A percentile compares a stretch with the other conserved stretches of the same genome.
Evolutionary conservation across 1,140 invertebrate genomes (phyloP).

Genomic region (Meloidogyne floridensis): DNA sequence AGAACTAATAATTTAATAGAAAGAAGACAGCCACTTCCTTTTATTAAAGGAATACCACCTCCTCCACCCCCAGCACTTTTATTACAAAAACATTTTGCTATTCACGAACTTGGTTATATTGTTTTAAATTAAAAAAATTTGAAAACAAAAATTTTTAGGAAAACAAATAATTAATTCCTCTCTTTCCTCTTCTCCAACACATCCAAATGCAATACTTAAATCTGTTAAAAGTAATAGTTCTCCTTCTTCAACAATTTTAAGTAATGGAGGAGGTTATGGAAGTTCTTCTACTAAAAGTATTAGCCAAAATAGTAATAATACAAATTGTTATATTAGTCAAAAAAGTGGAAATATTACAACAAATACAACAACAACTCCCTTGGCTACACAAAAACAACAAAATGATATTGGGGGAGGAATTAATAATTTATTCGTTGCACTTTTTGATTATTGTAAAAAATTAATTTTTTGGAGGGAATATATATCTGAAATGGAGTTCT

Average conservation of each 20-base stretch:
- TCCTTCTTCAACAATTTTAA: slow-evolving; percentile 30
- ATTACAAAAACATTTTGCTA: slow-evolving; percentile 16
- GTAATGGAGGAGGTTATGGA: neutral
- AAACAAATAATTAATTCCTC: neutral
- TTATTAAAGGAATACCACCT: neutral
- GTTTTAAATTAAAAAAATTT: too few species aligned
- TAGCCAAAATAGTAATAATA: neutral
- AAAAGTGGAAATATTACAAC: neutral
- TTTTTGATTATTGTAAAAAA: slow-evolving; percentile 81
- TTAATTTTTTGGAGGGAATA: too few species aligned
- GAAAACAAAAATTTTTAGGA: neutral
- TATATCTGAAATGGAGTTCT: too few species aligned
- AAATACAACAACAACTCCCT: neutral
- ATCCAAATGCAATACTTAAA: slow-evolving; percentile 6
- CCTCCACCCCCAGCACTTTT: slow-evolving; percentile 1
- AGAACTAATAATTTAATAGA: slow-evolving; percentile 11
- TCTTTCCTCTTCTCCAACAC: neutral
- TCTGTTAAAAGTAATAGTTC: slow-evolving; percentile 24
- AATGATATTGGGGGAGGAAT: neutral
- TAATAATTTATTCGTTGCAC: slow-evolving; percentile 78
- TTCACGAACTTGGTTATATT: neutral
- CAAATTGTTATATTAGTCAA: too few species aligned
- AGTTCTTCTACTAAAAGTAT: neutral
- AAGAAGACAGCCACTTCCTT: neutral
- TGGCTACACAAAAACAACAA: neutral